Percentiles rank a stretch among this genome's conserved stretches.
These are phyloP conservation scores for Eulemur mongoz DNA, from an alignment of 2,797 vertebrate genomes.

Conservation along the genomic window DNA sequence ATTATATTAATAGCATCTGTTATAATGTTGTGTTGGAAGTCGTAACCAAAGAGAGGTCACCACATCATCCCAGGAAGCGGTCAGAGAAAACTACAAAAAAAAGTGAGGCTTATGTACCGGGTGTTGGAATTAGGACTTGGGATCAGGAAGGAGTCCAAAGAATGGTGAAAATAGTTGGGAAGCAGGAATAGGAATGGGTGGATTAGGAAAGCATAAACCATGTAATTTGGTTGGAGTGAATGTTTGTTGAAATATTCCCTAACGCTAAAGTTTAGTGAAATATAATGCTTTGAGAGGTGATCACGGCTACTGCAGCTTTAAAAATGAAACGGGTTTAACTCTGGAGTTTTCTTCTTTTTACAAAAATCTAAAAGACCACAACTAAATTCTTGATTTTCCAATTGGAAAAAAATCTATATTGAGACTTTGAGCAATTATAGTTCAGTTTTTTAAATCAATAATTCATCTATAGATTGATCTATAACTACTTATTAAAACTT, in stretches of 20 bases:
- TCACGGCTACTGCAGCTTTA: background rate
- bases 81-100: background rate
- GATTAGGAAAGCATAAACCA: background rate
- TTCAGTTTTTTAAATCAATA: background rate
- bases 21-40: background rate
- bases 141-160: background rate
- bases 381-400: background rate
- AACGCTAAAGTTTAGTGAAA: background rate
- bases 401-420: background rate
- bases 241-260: background rate
- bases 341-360: background rate
- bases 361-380: background rate
- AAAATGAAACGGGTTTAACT: background rate
- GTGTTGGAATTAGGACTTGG: background rate
- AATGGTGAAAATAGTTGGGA: background rate
- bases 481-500: background rate
- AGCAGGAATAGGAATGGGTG: background rate
- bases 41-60: background rate
- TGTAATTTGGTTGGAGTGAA: background rate
- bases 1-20: background rate
- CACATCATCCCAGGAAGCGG: background rate
- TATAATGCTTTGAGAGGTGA: background rate
- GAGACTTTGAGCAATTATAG: background rate
- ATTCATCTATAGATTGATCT: background rate
- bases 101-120: background rate